phyloP scores from a whole-genome alignment of 2,888 invertebrate genomes.

The Tethea ocularis region DNA sequence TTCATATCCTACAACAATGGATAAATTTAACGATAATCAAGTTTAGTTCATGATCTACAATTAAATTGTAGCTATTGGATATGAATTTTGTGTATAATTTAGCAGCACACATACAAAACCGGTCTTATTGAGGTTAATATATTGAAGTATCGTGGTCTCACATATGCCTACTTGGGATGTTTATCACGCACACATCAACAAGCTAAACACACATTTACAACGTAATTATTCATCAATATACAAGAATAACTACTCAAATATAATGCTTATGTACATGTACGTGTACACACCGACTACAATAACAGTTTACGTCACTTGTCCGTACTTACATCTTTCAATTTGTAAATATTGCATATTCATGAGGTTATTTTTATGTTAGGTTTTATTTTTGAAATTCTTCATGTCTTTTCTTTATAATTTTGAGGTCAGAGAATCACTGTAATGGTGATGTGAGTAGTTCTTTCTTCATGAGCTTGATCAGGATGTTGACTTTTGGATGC shows the following conservation, averaged over 20 bases:
- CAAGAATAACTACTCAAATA: not conserved
- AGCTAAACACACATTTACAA: not conserved
- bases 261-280: not conserved
- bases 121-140: constrained; percentile 52
- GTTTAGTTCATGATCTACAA: constrained; percentile 38
- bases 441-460: not conserved
- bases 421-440: not conserved
- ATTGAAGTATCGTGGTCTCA: constrained; percentile 18
- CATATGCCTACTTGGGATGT: not conserved
- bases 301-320: constrained; percentile 27
- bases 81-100: constrained; percentile 35
- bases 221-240: not conserved
- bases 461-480: not conserved
- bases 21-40: constrained; percentile 60
- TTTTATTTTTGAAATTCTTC: constrained; percentile 19
- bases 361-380: not conserved
- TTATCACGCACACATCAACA: not conserved
- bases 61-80: constrained; percentile 34
- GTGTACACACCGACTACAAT: not conserved
- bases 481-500: too few relatives aligned
- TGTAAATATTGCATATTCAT: constrained; percentile 23
- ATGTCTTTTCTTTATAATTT: not conserved
- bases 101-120: constrained; percentile 28
- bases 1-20: constrained; percentile 72
- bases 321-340: constrained; percentile 9